phyloP scores from a whole-genome alignment of 2,113 vertebrate species.

The Ochotona curzoniae region DNA sequence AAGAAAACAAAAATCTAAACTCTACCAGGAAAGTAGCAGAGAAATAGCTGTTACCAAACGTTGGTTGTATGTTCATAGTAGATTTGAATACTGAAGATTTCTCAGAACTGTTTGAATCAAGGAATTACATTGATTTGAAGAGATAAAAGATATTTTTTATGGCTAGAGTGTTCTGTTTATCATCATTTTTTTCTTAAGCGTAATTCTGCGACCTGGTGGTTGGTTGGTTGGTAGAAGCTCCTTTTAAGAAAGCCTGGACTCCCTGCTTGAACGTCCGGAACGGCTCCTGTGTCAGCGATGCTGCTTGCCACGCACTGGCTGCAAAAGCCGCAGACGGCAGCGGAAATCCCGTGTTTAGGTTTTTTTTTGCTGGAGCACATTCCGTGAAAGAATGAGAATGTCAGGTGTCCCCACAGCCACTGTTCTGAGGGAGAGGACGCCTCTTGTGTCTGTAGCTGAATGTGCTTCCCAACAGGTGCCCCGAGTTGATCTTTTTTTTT shows the following conservation, averaged over 20 bases:
- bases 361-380: neutral
- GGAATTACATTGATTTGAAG: neutral
- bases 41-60: neutral
- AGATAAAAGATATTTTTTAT: neutral
- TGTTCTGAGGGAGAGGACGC: neutral
- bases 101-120: neutral
- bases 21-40: conserved; percentile 1
- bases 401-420: neutral
- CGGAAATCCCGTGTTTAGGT: neutral
- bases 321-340: neutral
- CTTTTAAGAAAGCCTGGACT: neutral
- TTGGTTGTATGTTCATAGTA: neutral
- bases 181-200: neutral
- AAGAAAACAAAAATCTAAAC: conserved; percentile 44
- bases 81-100: conserved; percentile 23
- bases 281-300: neutral
- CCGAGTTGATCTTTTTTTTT: neutral
- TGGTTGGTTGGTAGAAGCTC: neutral
- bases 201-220: neutral
- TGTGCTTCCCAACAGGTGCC: neutral
- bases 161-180: neutral
- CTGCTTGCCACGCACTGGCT: neutral
- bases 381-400: neutral
- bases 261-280: neutral
- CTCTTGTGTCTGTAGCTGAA: neutral